Conservation (phyloP, 2,113 vertebrate species). For the Coryphaenoides rupestris region DNA sequence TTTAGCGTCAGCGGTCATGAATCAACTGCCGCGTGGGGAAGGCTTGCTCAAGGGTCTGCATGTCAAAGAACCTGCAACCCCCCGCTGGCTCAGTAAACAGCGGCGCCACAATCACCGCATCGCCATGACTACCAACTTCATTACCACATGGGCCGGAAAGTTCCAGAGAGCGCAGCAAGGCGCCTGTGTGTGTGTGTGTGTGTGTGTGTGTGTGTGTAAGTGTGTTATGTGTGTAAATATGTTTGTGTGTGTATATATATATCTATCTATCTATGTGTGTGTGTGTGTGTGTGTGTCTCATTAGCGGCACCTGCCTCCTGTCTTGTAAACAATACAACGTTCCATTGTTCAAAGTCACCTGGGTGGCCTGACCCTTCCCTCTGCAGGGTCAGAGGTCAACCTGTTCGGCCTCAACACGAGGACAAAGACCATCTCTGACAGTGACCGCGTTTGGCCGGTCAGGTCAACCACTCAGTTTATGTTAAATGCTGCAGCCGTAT, state of each 20-base stretch:
- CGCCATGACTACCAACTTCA: slow-evolving; percentile 48
- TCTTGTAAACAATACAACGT: slow-evolving; percentile 44
- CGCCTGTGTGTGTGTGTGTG: not conserved
- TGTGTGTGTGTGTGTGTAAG: not conserved
- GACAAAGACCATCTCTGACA: slow-evolving; percentile 2
- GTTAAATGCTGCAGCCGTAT: too few species aligned
- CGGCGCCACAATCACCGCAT: slow-evolving; percentile 32
- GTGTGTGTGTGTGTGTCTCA: slow-evolving; percentile 11
- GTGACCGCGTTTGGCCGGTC: slow-evolving; percentile 7
- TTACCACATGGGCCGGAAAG: slow-evolving; percentile 24
- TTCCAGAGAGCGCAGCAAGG: slow-evolving; percentile 6
- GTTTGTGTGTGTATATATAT: not conserved
- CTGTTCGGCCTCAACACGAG: slow-evolving; percentile 11
- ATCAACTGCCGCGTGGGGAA: slow-evolving; percentile 42
- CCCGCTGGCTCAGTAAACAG: slow-evolving; percentile 48
- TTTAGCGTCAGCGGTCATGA: slow-evolving; percentile 66
- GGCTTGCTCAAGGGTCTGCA: slow-evolving; percentile 42
- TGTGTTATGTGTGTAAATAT: not conserved
- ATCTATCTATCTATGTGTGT: not conserved
- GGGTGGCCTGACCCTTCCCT: slow-evolving; percentile 50
- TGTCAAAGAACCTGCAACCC: slow-evolving; percentile 29
- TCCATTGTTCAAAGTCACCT: slow-evolving; percentile 31
- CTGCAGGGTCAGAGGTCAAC: slow-evolving; percentile 38
- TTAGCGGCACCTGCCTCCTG: slow-evolving; percentile 40
- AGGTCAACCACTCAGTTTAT: too few species aligned